Evolutionary conservation across 2,113 vertebrate genomes (phyloP), one percentile per base, ranked within the genome.

Genomic region (Clarias magur): DNA sequence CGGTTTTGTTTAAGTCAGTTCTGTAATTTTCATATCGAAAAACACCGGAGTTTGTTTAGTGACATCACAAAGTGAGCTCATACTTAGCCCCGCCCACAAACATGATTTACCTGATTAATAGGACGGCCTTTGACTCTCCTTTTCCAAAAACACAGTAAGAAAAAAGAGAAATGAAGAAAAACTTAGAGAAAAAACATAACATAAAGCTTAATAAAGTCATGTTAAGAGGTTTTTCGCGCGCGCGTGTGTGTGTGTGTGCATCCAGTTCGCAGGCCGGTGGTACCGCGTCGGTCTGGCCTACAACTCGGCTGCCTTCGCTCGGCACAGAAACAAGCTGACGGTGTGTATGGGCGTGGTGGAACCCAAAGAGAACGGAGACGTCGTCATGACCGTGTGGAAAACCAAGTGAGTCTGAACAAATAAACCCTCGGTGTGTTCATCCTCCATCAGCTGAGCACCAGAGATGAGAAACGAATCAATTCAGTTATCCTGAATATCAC

Each of bases 251-350:
- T 63, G 21, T 25, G 34, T 72, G 38, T 89, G 80, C 92, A 89
- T 90, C 70, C 17, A 95, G 95, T 95, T 96, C 92, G 87, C 92
- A 93, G 95, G 95, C 10, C 93, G 65, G 53, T 96, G 95, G 95
- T 95, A 93, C 89, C 92, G 94, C 1, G 89, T 96, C 48, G 95
- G 94, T 15, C 80, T 95, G 88, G 95, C 95, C 79, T 95, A 95
- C 4, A 93, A 95, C 80, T 92, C 94, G 7, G 90, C 90, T 1
- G 21, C 80, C 17, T 95, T 96, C 65, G 53, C 30, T 62, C 91
- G 89, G 4, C 92, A 89, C 89, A 92, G 92, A 88, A 88, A 89
- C 89, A 91, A 88, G 87, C 4, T 95, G 57, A 95, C 88, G 76
- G 85, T 88, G 73, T 94, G 93, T 38, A 91, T 92, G 93, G 95